Evolutionary conservation across 2,888 invertebrate genomes (phyloP), one percentile per base, ranked within the genome.

Genomic region (Agrochola macilenta): DNA sequence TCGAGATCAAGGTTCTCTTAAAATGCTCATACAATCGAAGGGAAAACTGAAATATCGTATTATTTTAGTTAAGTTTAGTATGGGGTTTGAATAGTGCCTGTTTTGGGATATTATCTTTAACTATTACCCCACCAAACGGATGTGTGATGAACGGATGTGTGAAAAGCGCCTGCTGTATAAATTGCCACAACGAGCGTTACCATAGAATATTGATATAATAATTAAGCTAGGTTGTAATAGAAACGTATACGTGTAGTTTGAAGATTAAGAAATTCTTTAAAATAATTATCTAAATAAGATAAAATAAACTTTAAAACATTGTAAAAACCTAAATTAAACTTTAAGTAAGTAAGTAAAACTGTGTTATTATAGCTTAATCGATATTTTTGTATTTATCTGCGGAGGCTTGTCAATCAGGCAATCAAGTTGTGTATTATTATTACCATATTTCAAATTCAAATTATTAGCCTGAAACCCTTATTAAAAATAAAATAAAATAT

Each of bases 91-190:
- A 23, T 12, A 54, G 5, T 65, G 1, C 2, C 2, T 17, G 43
- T 9, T 52, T 58, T 30, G 11, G 2, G 20, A 35, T 46, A 39
- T n/a, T 30, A 30, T 63, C 14, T 2, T 20, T 20, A 20, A 11
- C 3, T 54, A 57, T 35, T 35, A 23, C n/a, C 2, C 14, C 35
- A 46, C 11, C 46, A 54, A 5, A 12, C 5, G 23, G 26, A 54
- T 52, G 20, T 66, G n/a, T n/a, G n/a, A n/a, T n/a, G n/a, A n/a
- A n/a, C n/a, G n/a, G n/a, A n/a, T n/a, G n/a, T 49, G 12, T 35
- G 63, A 8, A 17, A 43, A 58, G 26, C 58, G 65, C 83, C 83
- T 81, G 39, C 14, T 1, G 9, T 2, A 43, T 26, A 78, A 14
- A 17, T 52, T 61, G 12, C 30, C 17, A 66, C 80, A 78, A 71